Base-by-base conservation (phyloP, 2,888 invertebrate genomes). In the Leucoma salicis region DNA sequence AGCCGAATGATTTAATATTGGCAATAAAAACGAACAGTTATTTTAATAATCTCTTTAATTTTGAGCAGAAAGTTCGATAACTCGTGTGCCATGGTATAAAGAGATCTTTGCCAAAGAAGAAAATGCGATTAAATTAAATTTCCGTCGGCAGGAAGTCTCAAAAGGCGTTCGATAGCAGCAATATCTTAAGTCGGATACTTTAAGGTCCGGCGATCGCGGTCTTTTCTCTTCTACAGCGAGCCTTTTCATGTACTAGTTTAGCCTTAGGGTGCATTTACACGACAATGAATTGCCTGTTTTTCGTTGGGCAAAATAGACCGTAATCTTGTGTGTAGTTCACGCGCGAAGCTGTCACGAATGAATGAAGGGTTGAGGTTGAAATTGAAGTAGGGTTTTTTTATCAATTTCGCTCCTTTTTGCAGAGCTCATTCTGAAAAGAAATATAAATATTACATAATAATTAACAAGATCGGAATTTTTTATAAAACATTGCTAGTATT, bases 41-140 rank as follows among this genome's bases (percentile, higher is more conserved):
- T 39, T n/a, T 28, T 38, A 29, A 56, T 53, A 53, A 56, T 48
- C 42, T 32, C 39, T 51, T 34, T 53, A 56, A 64, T 63, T 66
- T 61, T 53, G 46, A 68, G 68, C 66, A 58, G 55, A 66, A 70
- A 74, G 70, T 70, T 58, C 59, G 49, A 64, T 66, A 72, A 68
- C 70, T 56, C 57, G 64, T 74, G 73, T 74, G 69, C 67, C 63
- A 63, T 63, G 59, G 60, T 49, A 55, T 64, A 70, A 72, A 70
- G 69, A 68, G 74, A 65, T 75, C 74, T 74, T 80, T 74, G 74
- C 68, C 64, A 77, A 77, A 79, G 70, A 70, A 81, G 79, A 82
- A 81, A 83, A 82, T 77, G 72, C 78, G 82, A 85, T 85, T 82
- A 85, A 86, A 85, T 86, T 83, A 82, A 86, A 86, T 82, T 82